Evolutionary conservation across 2,888 invertebrate genomes (phyloP), one percentile per base, ranked within the genome.

Genomic region (Nephrotoma flavescens): DNA sequence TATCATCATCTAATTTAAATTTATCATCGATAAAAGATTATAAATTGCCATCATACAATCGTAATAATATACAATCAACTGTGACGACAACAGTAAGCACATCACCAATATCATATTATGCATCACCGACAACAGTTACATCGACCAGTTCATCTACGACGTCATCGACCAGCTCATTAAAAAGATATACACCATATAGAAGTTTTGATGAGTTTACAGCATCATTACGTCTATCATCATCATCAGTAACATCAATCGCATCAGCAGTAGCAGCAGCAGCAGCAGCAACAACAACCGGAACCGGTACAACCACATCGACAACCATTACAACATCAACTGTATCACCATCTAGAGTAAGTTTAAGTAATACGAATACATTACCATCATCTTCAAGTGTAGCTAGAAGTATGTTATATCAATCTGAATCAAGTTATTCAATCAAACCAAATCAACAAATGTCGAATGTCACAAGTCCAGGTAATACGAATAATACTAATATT

Each of bases 81-180:
- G 15, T 86, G 19, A 88, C 41, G 52, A 44, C n/a, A 86, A 52
- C 31, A 42, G 42, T 47, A 41, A 87, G 89, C 83, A 87, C 89
- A 52, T 88, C 88, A 84, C 88, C 89, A 86, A 88, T 89, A 86
- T 90, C 90, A 42, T 90, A 89, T 89, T 90, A 90, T 19, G 91
- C 90, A 87, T 90, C 90, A 88, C 90, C 91, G 71, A 90, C 91
- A 89, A 90, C 91, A 0, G 91, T 91, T 86, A 87, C 90, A 31
- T 90, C 91, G 88, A 90, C 90, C 42, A 90, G 91, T 9, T 90
- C 91, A 12, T 90, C 91, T 84, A 91, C 90, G 11, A 89, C 91
- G 0, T 85, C 85, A 44, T 85, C 44, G 44, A 44, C 85, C 86
- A 86, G 89, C 86, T 90, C 90, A 41, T 90, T 44, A 83, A 88